Conservation (phyloP, 37 sponge, comb jelly and placozoan genomes). For the Axinella damicornis region DNA sequence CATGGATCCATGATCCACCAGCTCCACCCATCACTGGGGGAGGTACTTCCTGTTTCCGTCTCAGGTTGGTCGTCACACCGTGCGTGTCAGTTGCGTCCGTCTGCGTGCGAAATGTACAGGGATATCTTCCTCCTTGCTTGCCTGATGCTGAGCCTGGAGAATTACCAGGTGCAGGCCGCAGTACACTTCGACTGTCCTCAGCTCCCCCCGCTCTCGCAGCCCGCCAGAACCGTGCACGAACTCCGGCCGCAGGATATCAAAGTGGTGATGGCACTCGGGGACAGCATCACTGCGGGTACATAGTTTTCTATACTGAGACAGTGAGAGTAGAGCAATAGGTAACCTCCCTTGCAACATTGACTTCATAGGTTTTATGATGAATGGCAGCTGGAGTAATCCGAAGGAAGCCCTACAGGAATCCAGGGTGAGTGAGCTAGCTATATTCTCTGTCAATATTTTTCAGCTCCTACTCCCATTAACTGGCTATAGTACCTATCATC, state of each 20-base stretch:
- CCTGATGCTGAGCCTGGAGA: neutral
- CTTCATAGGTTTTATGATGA: conserved; percentile 71
- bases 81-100: too few relatives aligned
- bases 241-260: conserved; percentile 88
- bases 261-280: conserved; percentile 88
- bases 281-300: conserved; percentile 90
- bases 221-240: conserved; percentile 77
- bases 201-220: conserved; percentile 66
- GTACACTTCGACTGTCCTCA: conserved; percentile 76
- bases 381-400: conserved; percentile 52
- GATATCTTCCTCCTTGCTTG: too few relatives aligned
- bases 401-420: conserved; percentile 69
- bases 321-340: neutral
- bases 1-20: too few relatives aligned
- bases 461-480: too few relatives aligned
- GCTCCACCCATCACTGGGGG: too few relatives aligned
- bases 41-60: too few relatives aligned
- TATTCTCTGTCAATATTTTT: too few relatives aligned
- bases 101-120: too few relatives aligned
- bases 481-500: too few relatives aligned
- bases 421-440: conserved; percentile 58
- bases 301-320: too few relatives aligned
- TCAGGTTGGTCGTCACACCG: too few relatives aligned
- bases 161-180: conserved; percentile 16
- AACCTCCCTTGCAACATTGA: neutral